Percentiles rank a stretch among this genome's conserved stretches.
These are phyloP conservation scores for Nymphalis urticae DNA, from an alignment of 2,888 invertebrate genomes.

Conservation along the genomic window DNA sequence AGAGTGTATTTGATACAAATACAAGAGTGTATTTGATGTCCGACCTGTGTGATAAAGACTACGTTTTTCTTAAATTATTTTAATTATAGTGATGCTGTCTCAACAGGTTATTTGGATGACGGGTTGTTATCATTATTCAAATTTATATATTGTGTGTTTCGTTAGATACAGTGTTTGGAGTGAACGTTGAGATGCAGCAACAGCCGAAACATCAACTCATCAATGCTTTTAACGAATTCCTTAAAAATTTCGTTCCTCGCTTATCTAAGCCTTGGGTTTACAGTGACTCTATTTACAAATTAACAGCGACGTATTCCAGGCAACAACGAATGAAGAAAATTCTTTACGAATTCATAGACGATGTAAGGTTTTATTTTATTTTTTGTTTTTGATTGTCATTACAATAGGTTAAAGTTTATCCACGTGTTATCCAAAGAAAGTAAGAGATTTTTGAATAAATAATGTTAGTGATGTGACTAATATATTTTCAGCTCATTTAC, in stretches of 20 bases:
- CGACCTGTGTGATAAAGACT: no score
- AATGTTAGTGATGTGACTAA: no score
- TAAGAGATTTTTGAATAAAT: no score
- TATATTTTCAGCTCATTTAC: not conserved
- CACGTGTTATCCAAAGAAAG: no score
- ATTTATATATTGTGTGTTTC: not conserved
- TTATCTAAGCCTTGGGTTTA: slow-evolving; percentile 7
- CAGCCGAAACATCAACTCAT: slow-evolving; percentile 6
- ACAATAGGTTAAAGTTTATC: no score
- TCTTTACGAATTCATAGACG: slow-evolving; percentile 12
- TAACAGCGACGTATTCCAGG: not conserved
- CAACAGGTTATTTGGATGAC: no score
- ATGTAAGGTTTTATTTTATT: not conserved
- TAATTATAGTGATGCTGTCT: no score
- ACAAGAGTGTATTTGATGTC: no score
- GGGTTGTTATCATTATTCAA: not conserved
- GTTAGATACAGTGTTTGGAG: slow-evolving; percentile 15
- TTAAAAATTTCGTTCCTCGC: not conserved
- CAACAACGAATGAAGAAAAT: not conserved
- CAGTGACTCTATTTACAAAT: slow-evolving; percentile 9
- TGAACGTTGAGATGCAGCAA: not conserved
- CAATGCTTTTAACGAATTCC: not conserved
- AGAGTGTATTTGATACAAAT: no score
- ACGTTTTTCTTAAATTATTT: no score
- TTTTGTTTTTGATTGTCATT: no score